A percentile compares a stretch with the other conserved stretches of the same genome.
phyloP scores from a whole-genome alignment of 2,888 invertebrate genomes.

The Meganola albula region DNA sequence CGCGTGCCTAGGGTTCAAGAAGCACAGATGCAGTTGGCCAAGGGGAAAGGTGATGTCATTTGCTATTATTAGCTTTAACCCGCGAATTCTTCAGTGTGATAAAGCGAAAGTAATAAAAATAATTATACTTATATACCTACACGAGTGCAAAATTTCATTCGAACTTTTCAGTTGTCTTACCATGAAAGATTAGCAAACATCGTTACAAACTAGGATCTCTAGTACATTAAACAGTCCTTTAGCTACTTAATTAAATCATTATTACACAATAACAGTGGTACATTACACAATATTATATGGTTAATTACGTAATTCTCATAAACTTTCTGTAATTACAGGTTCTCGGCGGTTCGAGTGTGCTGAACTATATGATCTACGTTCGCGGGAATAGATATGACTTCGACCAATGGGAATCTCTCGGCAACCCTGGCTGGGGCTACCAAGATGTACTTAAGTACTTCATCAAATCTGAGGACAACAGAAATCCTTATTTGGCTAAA shows the following conservation, averaged over 20 bases:
- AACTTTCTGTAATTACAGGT: slow-evolving; percentile 69
- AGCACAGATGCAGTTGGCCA: slow-evolving; percentile 91
- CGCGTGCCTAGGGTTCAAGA: slow-evolving; percentile 90
- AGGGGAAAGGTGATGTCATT: slow-evolving; percentile 80
- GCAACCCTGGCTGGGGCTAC: slow-evolving; percentile 94
- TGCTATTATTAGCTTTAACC: neutral
- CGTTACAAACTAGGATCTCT: no score
- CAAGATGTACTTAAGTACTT: slow-evolving; percentile 91
- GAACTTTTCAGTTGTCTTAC: no score
- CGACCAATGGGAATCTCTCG: slow-evolving; percentile 90
- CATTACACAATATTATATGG: neutral
- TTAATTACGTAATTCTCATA: neutral
- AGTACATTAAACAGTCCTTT: no score
- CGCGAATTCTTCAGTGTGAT: neutral
- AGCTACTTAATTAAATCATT: no score
- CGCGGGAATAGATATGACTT: slow-evolving; percentile 91
- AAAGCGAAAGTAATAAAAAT: no score
- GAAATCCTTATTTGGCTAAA: slow-evolving; percentile 87
- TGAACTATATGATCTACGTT: slow-evolving; percentile 95
- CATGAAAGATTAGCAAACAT: no score
- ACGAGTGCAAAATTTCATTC: no score
- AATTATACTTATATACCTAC: no score
- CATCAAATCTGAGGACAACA: slow-evolving; percentile 92
- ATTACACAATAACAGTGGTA: neutral
- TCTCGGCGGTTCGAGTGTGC: slow-evolving; percentile 90